Evolutionary conservation across 2,113 vertebrate species (phyloP).

Genomic region (Toxotes jaculatrix): DNA sequence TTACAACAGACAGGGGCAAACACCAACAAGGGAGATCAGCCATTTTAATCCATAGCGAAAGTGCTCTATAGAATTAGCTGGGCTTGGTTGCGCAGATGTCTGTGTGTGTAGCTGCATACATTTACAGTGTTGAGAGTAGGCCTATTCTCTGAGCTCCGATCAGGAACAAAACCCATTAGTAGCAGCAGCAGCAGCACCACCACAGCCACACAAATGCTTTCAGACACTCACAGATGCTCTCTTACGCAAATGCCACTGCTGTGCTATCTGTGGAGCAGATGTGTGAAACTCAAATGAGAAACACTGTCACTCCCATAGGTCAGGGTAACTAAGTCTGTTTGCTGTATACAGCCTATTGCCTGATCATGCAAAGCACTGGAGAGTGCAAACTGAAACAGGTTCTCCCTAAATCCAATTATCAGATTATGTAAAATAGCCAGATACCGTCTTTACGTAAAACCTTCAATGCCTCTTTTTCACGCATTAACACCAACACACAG

Average conservation of each 20-base stretch:
- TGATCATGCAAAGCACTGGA: neutral
- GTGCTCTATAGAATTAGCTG: constrained; percentile 9
- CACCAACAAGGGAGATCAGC: constrained; percentile 1
- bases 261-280: constrained; percentile 64
- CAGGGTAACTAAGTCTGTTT: neutral
- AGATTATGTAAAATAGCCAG: constrained; percentile 37
- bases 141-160: constrained; percentile 25
- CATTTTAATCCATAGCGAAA: constrained; percentile 36
- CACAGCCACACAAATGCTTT: neutral
- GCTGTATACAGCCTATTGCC: neutral
- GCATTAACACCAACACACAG: neutral
- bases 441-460: constrained; percentile 6
- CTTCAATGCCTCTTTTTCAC: neutral
- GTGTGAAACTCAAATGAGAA: constrained; percentile 56
- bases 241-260: constrained; percentile 65
- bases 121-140: constrained; percentile 11
- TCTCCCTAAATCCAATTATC: constrained; percentile 27
- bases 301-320: neutral
- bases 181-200: constrained; percentile 10
- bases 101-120: constrained; percentile 18
- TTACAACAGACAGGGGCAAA: constrained; percentile 22
- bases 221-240: constrained; percentile 21
- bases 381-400: neutral
- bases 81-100: neutral
- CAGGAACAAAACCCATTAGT: constrained; percentile 39